These are phyloP conservation scores for Dendrocopos noguchii DNA, from an alignment of 2,113 vertebrate species.

Conservation along the genomic window DNA sequence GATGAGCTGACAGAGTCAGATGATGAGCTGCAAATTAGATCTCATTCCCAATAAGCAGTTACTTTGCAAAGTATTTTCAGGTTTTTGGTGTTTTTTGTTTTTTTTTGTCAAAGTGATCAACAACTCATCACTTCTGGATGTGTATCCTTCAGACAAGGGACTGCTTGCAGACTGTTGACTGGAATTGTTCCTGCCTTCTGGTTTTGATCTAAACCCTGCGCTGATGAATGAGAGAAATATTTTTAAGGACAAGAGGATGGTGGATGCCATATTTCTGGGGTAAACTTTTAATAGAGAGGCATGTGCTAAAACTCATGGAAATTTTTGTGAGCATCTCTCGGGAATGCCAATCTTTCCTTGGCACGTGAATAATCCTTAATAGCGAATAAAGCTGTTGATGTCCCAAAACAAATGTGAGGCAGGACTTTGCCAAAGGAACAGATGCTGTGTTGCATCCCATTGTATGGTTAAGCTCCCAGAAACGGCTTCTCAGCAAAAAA, in stretches of 20 bases:
- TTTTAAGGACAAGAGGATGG: constrained; percentile 60
- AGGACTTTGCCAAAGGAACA: constrained; percentile 50
- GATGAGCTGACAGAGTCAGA: background rate
- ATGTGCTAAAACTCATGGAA: constrained; percentile 23
- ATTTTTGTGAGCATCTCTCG: constrained; percentile 24
- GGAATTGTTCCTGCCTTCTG: constrained; percentile 48
- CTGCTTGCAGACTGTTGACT: background rate
- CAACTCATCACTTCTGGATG: constrained; percentile 12
- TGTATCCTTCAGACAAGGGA: background rate
- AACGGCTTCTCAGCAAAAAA: background rate
- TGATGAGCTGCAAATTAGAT: background rate
- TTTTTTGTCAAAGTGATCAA: background rate
- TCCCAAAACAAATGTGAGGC: constrained; percentile 41
- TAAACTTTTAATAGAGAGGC: constrained; percentile 35
- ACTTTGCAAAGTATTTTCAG: background rate
- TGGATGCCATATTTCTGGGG: constrained; percentile 48
- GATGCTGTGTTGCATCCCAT: constrained; percentile 42
- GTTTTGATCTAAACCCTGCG: constrained; percentile 57
- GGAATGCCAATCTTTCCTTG: constrained; percentile 51
- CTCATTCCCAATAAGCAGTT: background rate
- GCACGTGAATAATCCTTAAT: constrained; percentile 34
- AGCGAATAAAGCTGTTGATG: constrained; percentile 49
- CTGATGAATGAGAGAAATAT: constrained; percentile 38
- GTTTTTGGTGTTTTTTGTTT: background rate
- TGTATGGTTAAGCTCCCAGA: constrained; percentile 29